Conservation (phyloP, 92 coral and sea anemone genomes). For the Chrysogorgia sp. region DNA sequence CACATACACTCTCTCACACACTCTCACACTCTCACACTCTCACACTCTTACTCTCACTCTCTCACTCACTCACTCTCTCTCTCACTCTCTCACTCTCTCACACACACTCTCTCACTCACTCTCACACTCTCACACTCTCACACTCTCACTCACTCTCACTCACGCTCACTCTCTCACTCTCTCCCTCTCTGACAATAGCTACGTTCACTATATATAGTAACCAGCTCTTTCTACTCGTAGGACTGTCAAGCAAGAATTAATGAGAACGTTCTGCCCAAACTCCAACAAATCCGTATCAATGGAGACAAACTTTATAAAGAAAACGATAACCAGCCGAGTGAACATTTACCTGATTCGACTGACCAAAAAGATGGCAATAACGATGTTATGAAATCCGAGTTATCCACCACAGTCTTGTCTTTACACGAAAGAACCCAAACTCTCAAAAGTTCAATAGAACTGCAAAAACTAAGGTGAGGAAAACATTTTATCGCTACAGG, state of each 20-base stretch:
- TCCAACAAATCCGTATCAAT: slow-evolving; percentile 16
- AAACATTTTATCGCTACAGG: neutral
- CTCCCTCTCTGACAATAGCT: neutral
- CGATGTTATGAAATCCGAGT: slow-evolving; percentile 9
- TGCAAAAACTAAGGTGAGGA: slow-evolving; percentile 26
- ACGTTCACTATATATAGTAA: too few species aligned
- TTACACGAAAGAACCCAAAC: slow-evolving; percentile 17
- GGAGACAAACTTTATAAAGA: neutral
- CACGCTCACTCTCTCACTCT: neutral
- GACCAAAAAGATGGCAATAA: neutral
- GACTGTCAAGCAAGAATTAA: slow-evolving; percentile 26
- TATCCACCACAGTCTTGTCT: slow-evolving; percentile 18
- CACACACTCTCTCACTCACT: too few species aligned
- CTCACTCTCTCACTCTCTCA: too few species aligned
- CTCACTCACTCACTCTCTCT: neutral
- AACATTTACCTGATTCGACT: neutral
- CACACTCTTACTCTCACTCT: too few species aligned
- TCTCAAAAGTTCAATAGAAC: slow-evolving; percentile 6
- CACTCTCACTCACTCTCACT: neutral
- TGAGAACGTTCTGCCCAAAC: slow-evolving; percentile 4
- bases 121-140: too few species aligned
- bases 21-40: too few species aligned
- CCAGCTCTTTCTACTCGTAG: too few species aligned
- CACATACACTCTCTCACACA: too few species aligned
- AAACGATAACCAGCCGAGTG: neutral